A percentile compares a stretch with the other conserved stretches of the same genome.
phyloP scores from a whole-genome alignment of 2,888 invertebrate species.

The Microchrysa polita region DNA sequence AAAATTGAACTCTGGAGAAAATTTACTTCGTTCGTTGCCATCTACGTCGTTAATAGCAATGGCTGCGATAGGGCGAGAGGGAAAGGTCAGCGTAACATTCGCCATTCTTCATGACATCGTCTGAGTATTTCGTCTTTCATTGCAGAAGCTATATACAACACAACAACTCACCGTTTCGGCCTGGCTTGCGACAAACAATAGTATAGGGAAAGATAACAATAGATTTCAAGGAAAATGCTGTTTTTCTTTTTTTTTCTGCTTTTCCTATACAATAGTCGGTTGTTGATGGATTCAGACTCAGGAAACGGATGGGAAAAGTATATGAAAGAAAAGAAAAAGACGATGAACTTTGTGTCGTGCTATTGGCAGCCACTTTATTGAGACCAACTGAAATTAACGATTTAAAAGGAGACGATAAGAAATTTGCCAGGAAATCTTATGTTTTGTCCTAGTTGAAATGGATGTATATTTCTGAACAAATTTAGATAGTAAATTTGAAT shows the following conservation, averaged over 20 bases:
- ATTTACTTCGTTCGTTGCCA: neutral
- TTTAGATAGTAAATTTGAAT: no score
- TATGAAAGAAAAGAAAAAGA: no score
- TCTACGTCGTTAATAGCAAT: no score
- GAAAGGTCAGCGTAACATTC: neutral
- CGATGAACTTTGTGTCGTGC: neutral
- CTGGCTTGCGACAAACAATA: neutral
- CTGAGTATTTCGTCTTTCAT: neutral
- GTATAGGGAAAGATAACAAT: neutral
- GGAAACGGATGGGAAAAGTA: neutral
- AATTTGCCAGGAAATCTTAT: neutral
- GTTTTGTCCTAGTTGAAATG: no score
- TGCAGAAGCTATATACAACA: neutral
- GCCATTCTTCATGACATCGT: neutral
- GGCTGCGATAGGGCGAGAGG: neutral
- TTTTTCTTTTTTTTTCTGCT: neutral
- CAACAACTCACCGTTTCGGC: neutral
- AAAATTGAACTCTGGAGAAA: neutral
- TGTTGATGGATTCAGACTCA: neutral
- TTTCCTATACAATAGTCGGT: no score
- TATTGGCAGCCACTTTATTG: constrained; percentile 11
- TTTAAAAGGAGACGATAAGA: neutral
- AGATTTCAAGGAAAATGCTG: neutral
- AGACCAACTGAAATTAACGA: neutral
- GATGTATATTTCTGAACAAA: no score